Evolutionary conservation across 1,140 invertebrate genomes (phyloP).

Genomic region (Yoshiicerus persimilis): DNA sequence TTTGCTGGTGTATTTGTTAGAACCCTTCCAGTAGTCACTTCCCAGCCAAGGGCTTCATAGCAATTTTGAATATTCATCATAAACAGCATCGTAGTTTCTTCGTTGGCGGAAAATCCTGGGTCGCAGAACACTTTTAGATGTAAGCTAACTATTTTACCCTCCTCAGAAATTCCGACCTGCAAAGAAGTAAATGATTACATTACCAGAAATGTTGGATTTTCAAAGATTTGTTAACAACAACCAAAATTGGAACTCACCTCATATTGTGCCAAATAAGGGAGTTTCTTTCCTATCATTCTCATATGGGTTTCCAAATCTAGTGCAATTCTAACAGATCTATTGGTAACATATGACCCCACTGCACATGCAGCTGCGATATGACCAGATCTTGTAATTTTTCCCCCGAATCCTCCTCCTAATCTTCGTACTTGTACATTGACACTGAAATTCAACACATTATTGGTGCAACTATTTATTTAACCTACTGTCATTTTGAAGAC

Average conservation of each 20-base stretch:
- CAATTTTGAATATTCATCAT: constrained; percentile 47
- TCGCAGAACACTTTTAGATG: constrained; percentile 47
- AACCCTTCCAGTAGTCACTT: constrained; percentile 46
- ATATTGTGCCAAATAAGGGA: constrained; percentile 57
- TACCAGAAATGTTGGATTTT: not conserved
- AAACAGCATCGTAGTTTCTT: constrained; percentile 31
- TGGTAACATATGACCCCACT: constrained; percentile 62
- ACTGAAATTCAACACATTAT: constrained; percentile 50
- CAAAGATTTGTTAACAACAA: not conserved
- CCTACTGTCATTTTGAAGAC: no score
- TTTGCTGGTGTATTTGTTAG: constrained; percentile 51
- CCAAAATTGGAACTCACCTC: not conserved
- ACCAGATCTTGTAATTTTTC: constrained; percentile 20
- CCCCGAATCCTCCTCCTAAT: constrained; percentile 22
- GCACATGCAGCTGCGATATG: constrained; percentile 61
- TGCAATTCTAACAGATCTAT: constrained; percentile 65
- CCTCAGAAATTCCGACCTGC: constrained; percentile 46
- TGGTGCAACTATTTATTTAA: constrained; percentile 51
- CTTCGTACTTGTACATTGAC: constrained; percentile 36
- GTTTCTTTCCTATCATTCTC: constrained; percentile 65
- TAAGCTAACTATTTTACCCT: constrained; percentile 42
- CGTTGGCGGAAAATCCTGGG: constrained; percentile 44
- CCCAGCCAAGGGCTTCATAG: constrained; percentile 49
- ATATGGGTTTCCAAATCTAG: constrained; percentile 68
- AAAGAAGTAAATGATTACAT: not conserved